Evolutionary conservation across 2,797 vertebrate genomes (phyloP), one percentile per base, ranked within the genome.

Genomic region (Cottoperca gobio): DNA sequence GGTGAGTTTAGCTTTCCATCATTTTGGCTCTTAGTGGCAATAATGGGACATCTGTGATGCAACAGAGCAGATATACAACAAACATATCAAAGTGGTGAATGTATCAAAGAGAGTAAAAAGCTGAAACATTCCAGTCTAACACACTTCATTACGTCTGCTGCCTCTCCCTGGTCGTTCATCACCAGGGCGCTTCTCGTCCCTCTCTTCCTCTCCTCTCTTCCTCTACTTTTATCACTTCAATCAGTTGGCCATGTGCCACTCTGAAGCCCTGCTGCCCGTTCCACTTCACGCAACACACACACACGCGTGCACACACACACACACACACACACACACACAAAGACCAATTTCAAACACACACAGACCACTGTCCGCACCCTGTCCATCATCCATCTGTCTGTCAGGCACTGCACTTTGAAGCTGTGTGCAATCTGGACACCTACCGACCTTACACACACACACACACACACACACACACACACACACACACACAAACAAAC

Each of bases 211-310:
- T 70, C 53, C 66, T 7, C 73, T 76, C 63, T 82, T 84, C 76
- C 82, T 85, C 80, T 80, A 87, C 86, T 89, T 89, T 80, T 88
- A 91, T 89, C 89, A 88, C 89, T 92, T 92, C 91, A 94, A 90
- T 90, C 90, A 85, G 86, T 93, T 92, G 92, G 91, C 89, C 39
- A 12, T 50, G 81, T 81, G 91, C 87, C 81, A 89, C 84, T 88
- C 87, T 65, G 76, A 78, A 54, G 80, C 79, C 84, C 82, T 58
- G 79, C 84, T 89, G 82, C 63, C 80, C 59, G 72, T 78, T 86
- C 80, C 82, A 78, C 81, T 81, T 77, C 73, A 85, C 39, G 43
- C 83, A 76, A 33, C 79, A 65, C 55, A 43, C 68, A 73, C 45
- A 57, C 67, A 65, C 35, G 49, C 39, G 54, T 57, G 49, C 67